phyloP scores from a whole-genome alignment of 2,113 vertebrate species.

The Mystacornis crossleyi region DNA sequence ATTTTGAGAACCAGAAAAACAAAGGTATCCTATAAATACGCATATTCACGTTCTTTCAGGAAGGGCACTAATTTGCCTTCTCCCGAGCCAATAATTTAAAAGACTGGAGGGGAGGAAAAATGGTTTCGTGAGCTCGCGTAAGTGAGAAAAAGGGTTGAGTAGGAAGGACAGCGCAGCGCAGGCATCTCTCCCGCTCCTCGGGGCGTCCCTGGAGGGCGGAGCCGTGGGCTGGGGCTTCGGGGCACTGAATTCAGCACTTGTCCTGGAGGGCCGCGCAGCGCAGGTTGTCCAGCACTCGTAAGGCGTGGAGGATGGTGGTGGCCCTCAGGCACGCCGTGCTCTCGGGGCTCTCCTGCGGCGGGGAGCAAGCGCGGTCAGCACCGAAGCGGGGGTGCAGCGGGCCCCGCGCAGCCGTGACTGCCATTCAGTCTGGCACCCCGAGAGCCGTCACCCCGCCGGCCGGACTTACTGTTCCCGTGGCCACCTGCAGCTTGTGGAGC shows the following conservation, averaged over 20 bases:
- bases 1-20: background rate
- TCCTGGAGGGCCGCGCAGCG: background rate
- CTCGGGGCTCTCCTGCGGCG: background rate
- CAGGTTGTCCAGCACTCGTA: constrained; percentile 5
- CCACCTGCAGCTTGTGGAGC: background rate
- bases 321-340: background rate
- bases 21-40: background rate
- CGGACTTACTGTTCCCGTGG: background rate
- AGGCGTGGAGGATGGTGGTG: background rate
- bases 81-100: background rate
- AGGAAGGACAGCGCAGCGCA: background rate
- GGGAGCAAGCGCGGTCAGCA: background rate
- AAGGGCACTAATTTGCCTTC: background rate
- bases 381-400: fast-evolving
- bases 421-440: fast-evolving
- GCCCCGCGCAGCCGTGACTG: fast-evolving
- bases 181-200: fast-evolving
- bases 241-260: background rate
- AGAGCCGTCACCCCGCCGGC: fast-evolving
- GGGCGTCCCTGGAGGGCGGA: background rate
- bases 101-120: background rate
- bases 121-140: background rate
- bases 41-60: background rate
- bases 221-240: fast-evolving
- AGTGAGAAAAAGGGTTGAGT: background rate